Base-by-base conservation (phyloP, 2,113 vertebrate genomes). In the Hiodon tergisus region DNA sequence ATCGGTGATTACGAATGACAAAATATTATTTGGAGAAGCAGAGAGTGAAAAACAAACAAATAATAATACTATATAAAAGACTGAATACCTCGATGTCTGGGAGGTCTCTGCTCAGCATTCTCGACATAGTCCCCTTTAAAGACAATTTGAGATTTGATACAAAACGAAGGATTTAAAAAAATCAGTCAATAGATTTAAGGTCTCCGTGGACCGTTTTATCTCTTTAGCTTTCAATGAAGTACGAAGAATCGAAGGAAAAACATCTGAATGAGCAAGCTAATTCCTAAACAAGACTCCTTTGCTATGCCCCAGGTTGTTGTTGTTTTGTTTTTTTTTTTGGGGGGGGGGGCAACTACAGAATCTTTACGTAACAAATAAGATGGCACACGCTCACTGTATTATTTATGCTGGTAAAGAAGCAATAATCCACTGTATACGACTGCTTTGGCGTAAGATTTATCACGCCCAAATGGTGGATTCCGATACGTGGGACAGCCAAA, bases 1-100 rank as follows among this genome's bases (percentile, higher is more conserved):
- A 31, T 31, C 31, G 31, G 31, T 31, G n/a, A 31, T 31, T 31
- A 31, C 31, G 31, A 51, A 7, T 54, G 52, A 69, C 14, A 69
- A 51, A 31, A 69, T 50, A 69, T 52, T 54, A 4, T 31, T 8
- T 54, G 16, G 51, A 9, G 53, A 54, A 13, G 52, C n/a, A 69
- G 50, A 69, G n/a, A 17, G 50, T 53, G 4, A 16, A 16, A 51
- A 54, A 69, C 6, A 31, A 54, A 66, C 55, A 13, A 69, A 69
- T 5, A 4, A 63, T 75, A 11, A n/a, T 61, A 4, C 55, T 51
- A 78, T 90, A 31, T 31, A 31, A 31, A 31, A 31, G 31, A 31
- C 31, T 31, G 31, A 31, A 31, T 31, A 93, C 92, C 92, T 92
- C 92, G 79, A 91, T 93, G 81, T 93, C 92, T 82, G 85, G 85